Conservation (phyloP, 2,113 vertebrate species). For the Stictonetta naevosa region DNA sequence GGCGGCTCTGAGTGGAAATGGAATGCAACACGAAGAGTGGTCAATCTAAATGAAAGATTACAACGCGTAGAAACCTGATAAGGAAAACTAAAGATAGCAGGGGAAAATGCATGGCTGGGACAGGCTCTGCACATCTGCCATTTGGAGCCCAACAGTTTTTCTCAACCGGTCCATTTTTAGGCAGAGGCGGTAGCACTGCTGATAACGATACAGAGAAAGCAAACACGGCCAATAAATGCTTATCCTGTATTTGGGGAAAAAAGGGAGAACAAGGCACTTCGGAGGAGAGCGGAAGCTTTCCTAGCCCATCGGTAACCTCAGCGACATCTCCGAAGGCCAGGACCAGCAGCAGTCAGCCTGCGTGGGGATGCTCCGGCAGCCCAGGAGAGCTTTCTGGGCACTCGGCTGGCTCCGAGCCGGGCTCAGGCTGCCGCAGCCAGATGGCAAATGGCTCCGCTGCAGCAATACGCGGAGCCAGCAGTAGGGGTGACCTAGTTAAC, state of each 20-base stretch:
- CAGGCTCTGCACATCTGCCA: background rate
- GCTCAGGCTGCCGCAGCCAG: background rate
- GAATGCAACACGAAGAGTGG: background rate
- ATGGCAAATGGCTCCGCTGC: background rate
- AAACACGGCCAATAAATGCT: background rate
- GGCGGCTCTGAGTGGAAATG: background rate
- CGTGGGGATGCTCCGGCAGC: fast-evolving
- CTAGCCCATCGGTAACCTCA: background rate
- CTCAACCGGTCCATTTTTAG: background rate
- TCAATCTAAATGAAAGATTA: background rate
- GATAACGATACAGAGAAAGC: background rate
- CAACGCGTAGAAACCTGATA: background rate
- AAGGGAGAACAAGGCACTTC: background rate
- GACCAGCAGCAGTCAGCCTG: fast-evolving
- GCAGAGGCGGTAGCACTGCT: background rate
- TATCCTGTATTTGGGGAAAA: background rate
- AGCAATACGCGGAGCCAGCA: background rate
- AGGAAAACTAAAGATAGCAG: background rate
- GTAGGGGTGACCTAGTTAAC: background rate
- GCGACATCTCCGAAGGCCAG: background rate
- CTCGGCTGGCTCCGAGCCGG: background rate
- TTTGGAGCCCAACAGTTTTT: background rate
- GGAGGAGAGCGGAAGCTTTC: background rate
- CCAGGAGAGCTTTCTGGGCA: background rate
- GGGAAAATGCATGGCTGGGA: background rate